phyloP scores from a whole-genome alignment of 35 echinoderm and acorn worm genomes.

The Acanthaster planci region DNA sequence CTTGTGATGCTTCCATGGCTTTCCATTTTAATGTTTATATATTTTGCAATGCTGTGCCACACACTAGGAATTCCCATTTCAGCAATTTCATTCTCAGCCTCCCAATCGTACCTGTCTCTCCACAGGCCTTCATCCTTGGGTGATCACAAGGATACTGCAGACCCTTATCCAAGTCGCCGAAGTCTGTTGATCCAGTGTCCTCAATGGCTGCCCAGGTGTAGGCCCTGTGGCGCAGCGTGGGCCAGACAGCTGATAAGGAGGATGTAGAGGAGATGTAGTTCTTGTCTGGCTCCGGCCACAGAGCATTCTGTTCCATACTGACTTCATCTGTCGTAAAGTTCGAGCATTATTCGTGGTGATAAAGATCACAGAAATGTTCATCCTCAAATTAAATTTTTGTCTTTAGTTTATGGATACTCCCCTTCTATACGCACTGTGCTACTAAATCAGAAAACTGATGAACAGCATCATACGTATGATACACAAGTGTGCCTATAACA shows the following conservation, averaged over 20 bases:
- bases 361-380: background rate
- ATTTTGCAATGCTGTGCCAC: no score
- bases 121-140: constrained; percentile 24
- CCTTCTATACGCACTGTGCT: background rate
- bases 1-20: no score
- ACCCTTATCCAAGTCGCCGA: background rate
- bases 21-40: no score
- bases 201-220: constrained; percentile 32
- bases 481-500: background rate
- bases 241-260: constrained; percentile 47
- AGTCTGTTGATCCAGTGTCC: background rate
- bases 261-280: constrained; percentile 4
- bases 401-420: background rate
- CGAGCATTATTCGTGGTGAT: no score
- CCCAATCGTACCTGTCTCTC: constrained; percentile 10
- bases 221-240: constrained; percentile 36
- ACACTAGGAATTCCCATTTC: no score
- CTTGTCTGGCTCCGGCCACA: constrained; percentile 21
- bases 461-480: background rate
- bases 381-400: background rate
- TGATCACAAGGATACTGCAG: constrained; percentile 28
- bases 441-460: background rate
- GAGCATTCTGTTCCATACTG: constrained; percentile 13
- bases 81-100: background rate
- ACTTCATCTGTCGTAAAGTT: background rate